Evolutionary conservation across 2,797 vertebrate species (phyloP).

Genomic region (Scleropages formosus): DNA sequence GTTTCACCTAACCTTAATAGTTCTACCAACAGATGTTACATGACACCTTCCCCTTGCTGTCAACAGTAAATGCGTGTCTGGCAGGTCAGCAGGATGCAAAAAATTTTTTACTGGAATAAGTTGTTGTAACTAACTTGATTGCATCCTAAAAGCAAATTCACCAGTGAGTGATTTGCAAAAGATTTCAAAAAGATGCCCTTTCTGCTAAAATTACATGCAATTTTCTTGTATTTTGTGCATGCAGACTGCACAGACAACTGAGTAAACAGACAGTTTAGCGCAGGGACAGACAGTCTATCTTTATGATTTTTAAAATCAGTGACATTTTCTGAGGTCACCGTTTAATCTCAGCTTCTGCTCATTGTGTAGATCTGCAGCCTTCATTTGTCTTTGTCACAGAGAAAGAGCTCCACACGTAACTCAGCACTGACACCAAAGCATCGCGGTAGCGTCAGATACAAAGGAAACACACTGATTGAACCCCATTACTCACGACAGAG

Average conservation of each 20-base stretch:
- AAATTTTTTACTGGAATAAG: neutral
- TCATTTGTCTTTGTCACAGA: neutral
- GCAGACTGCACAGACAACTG: neutral
- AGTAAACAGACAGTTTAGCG: neutral
- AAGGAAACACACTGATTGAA: slow-evolving; percentile 38
- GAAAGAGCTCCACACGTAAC: neutral
- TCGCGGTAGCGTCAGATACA: slow-evolving; percentile 16
- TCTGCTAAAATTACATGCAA: neutral
- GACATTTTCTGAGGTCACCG: neutral
- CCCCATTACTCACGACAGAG: slow-evolving; percentile 39
- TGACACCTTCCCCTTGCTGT: no score
- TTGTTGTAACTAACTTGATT: neutral
- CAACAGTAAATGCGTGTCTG: no score
- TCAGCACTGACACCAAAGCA: neutral
- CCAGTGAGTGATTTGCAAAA: neutral
- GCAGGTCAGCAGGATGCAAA: no score
- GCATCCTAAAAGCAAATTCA: neutral
- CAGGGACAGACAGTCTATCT: neutral
- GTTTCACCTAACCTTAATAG: no score
- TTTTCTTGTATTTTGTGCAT: no score
- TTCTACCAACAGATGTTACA: no score
- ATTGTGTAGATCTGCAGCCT: no score
- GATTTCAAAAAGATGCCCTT: no score
- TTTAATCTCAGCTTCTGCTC: neutral
- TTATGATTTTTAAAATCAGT: neutral